Conservation (phyloP, 2,888 invertebrate genomes). For the Chydorus sphaericus region DNA sequence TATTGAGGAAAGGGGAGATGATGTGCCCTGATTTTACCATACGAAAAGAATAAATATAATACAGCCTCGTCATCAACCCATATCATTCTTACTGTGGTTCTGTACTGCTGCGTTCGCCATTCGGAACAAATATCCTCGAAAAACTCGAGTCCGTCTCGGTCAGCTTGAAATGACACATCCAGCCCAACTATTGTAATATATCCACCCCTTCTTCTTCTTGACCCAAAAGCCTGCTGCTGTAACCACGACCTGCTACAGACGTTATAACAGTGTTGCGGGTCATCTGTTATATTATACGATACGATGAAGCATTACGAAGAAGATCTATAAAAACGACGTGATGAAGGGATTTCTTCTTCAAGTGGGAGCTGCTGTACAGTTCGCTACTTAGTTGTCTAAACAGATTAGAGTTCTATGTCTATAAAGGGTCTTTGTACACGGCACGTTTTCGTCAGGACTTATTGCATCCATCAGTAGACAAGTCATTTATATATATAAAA, state of each 20-base stretch:
- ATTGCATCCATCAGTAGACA: neutral
- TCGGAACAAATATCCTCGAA: slow-evolving; percentile 4
- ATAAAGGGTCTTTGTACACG: neutral
- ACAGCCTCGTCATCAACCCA: slow-evolving; percentile 1
- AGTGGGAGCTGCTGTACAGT: neutral
- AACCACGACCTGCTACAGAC: neutral
- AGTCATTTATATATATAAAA: neutral
- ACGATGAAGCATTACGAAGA: neutral
- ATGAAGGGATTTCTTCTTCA: neutral
- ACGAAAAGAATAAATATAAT: slow-evolving; percentile 1
- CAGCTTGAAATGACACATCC: slow-evolving; percentile 12
- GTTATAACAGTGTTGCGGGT: too few relatives aligned
- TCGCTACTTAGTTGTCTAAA: slow-evolving; percentile 13
- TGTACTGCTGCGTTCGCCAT: neutral
- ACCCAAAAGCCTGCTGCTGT: too few relatives aligned
- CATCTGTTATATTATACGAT: neutral
- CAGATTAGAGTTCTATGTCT: slow-evolving; percentile 4
- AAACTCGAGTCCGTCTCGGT: slow-evolving; percentile 7
- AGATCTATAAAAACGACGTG: neutral
- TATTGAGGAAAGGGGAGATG: neutral
- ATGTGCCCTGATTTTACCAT: neutral
- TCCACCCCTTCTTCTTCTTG: neutral
- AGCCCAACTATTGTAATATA: neutral
- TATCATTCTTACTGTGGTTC: too few relatives aligned
- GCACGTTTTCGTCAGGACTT: neutral